These are phyloP conservation scores for Tychaedon coryphoeus DNA, from an alignment of 2,113 vertebrate species.

Conservation along the genomic window DNA sequence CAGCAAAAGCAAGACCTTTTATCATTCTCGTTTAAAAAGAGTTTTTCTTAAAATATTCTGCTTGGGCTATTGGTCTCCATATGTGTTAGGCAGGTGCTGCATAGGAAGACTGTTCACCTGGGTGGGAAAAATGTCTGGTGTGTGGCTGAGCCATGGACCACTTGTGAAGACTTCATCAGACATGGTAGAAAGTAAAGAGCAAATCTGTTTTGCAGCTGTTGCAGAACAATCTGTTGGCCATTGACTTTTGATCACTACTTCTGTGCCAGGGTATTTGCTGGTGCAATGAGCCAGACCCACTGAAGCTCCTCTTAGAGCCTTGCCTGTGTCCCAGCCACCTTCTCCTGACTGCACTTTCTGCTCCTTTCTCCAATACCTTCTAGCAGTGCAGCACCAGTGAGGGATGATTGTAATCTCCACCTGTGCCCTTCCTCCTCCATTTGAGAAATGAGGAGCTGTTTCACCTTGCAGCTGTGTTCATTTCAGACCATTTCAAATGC, in stretches of 20 bases:
- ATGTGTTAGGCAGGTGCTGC: neutral
- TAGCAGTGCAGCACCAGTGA: neutral
- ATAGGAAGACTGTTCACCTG: neutral
- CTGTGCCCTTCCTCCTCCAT: neutral
- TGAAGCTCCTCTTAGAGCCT: neutral
- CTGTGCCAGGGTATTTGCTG: neutral
- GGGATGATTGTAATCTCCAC: neutral
- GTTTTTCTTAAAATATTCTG: neutral
- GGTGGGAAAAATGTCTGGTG: neutral
- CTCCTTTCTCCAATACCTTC: neutral
- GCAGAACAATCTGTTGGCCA: neutral
- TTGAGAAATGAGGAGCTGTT: neutral
- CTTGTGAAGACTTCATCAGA: neutral
- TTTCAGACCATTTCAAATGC: neutral
- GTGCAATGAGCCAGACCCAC: neutral
- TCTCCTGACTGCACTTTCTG: neutral
- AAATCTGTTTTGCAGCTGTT: neutral
- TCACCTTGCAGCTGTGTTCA: neutral
- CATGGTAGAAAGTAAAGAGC: neutral
- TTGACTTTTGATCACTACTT: neutral
- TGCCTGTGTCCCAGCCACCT: neutral
- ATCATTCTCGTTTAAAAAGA: neutral
- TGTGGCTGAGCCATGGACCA: neutral
- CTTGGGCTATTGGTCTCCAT: neutral
- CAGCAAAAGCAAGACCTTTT: neutral